These are phyloP conservation scores for Odontocolon sp. DNA, from an alignment of 2,888 invertebrate genomes.

Conservation along the genomic window DNA sequence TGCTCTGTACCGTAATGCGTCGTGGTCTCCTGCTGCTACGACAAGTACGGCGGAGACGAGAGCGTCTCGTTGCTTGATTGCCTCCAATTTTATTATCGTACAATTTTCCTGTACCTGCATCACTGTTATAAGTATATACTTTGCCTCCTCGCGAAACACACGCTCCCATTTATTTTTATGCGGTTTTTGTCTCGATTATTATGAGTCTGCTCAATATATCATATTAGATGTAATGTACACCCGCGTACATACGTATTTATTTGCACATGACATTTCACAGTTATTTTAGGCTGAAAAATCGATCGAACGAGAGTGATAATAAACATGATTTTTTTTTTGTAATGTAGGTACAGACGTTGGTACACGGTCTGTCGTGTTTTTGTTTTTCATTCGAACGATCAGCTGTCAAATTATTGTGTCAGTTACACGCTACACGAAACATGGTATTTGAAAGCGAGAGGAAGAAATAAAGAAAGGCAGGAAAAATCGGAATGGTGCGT, in stretches of 20 bases:
- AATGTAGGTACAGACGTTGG: too few species aligned
- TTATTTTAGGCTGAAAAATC: neutral
- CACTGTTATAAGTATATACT: neutral
- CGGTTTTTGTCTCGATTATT: neutral
- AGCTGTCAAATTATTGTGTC: conserved; percentile 53
- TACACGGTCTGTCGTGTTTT: conserved; percentile 31
- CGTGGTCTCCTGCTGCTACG: too few species aligned
- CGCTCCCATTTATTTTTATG: too few species aligned
- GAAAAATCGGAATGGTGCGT: neutral
- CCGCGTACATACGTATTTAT: neutral
- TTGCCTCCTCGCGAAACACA: neutral
- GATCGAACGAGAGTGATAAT: neutral
- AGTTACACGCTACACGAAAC: conserved; percentile 35
- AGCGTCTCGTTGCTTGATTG: conserved; percentile 1
- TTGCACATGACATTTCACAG: neutral
- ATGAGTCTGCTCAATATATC: neutral
- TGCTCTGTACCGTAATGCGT: neutral
- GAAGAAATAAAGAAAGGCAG: neutral
- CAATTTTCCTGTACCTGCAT: conserved; percentile 2
- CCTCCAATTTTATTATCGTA: conserved; percentile 15
- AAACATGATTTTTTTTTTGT: conserved; percentile 27
- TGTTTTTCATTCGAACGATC: conserved; percentile 17
- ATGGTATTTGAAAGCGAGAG: conserved; percentile 37
- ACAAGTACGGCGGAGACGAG: conserved; percentile 20
- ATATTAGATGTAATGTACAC: neutral